Percentiles rank a stretch among this genome's conserved stretches.
Conservation (phyloP, 2,888 invertebrate species). For the Calliphora vomitoria region DNA sequence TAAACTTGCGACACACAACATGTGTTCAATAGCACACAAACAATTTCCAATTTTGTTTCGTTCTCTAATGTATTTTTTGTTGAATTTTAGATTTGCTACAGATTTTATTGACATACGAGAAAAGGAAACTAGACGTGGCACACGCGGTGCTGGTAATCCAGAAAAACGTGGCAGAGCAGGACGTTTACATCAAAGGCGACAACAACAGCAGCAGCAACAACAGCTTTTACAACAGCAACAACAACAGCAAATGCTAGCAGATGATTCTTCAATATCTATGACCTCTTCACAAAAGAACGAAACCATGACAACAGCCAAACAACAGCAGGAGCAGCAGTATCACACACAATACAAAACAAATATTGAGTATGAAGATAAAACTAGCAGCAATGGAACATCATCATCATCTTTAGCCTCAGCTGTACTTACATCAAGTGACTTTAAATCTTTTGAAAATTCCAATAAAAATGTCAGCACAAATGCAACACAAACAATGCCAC, state of each 20-base stretch:
- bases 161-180: slow-evolving; percentile 77
- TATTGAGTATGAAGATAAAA: slow-evolving; percentile 51
- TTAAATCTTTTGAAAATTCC: slow-evolving; percentile 74
- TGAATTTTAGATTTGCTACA: slow-evolving; percentile 91
- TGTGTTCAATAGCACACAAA: neutral
- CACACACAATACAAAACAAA: slow-evolving; percentile 49
- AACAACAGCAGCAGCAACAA: slow-evolving; percentile 73
- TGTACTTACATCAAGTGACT: slow-evolving; percentile 65
- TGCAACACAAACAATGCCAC: slow-evolving; percentile 74
- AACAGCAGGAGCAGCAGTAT: slow-evolving; percentile 61
- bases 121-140: slow-evolving; percentile 93
- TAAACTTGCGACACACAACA: neutral
- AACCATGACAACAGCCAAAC: slow-evolving; percentile 67
- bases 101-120: slow-evolving; percentile 97
- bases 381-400: slow-evolving; percentile 74
- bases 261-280: slow-evolving; percentile 76
- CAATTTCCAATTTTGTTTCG: neutral
- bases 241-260: slow-evolving; percentile 76
- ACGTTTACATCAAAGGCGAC: slow-evolving; percentile 76
- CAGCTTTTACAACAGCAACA: slow-evolving; percentile 55
- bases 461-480: slow-evolving; percentile 79
- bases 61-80: neutral
- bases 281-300: slow-evolving; percentile 73
- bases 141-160: slow-evolving; percentile 86
- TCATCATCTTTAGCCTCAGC: slow-evolving; percentile 63